These are phyloP conservation scores for Mantis religiosa DNA, from an alignment of 2,888 invertebrate genomes.

Conservation along the genomic window DNA sequence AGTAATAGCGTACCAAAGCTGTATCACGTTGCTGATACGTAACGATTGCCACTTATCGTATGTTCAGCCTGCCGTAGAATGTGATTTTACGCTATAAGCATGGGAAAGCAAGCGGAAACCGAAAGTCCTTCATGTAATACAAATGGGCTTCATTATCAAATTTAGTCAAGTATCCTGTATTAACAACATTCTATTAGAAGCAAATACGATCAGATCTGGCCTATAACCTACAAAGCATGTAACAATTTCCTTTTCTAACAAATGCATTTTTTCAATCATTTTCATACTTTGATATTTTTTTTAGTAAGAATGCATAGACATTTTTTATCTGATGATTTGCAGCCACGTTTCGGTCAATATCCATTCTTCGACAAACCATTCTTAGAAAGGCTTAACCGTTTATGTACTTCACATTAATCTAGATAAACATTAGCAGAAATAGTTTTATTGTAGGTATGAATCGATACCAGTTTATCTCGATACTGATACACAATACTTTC, in stretches of 20 bases:
- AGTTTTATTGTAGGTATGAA: too few relatives aligned
- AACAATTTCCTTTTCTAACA: background rate
- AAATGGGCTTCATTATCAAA: background rate
- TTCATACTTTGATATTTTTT: too few relatives aligned
- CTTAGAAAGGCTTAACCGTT: too few relatives aligned
- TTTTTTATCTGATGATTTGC: too few relatives aligned
- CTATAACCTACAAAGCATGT: background rate
- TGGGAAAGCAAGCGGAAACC: background rate
- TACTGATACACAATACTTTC: too few relatives aligned
- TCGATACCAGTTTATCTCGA: too few relatives aligned
- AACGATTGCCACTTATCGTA: background rate
- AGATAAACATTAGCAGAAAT: too few relatives aligned
- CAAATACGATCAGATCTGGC: background rate
- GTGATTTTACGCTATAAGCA: background rate
- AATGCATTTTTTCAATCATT: too few relatives aligned
- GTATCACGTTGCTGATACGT: background rate
- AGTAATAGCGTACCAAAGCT: background rate
- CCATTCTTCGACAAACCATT: too few relatives aligned
- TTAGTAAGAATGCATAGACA: too few relatives aligned
- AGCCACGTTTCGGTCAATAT: too few relatives aligned
- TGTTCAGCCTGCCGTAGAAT: background rate
- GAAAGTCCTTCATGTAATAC: background rate
- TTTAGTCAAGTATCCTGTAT: background rate
- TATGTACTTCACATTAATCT: too few relatives aligned
- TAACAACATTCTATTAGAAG: background rate